phyloP scores from a whole-genome alignment of 2,113 vertebrate genomes.

The Apus apus region DNA sequence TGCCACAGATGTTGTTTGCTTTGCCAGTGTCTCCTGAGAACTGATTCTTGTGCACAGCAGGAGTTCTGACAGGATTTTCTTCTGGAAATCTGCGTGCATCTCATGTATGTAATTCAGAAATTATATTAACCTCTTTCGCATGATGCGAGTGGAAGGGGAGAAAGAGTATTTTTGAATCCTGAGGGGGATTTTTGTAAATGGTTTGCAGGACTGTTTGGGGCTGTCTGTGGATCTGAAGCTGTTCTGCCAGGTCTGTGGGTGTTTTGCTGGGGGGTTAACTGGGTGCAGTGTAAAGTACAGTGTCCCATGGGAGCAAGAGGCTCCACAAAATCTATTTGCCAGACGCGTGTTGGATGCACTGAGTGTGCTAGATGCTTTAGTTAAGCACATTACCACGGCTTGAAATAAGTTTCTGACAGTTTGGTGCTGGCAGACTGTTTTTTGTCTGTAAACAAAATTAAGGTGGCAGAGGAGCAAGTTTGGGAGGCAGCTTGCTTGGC shows the following conservation, averaged over 20 bases:
- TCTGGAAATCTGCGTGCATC: background rate
- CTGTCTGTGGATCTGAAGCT: background rate
- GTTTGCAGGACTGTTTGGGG: background rate
- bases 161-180: background rate
- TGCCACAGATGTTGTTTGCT: background rate
- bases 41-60: background rate
- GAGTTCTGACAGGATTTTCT: background rate
- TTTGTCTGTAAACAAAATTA: background rate
- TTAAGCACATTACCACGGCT: background rate
- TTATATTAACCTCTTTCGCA: rapidly evolving
- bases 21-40: background rate
- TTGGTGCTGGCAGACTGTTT: background rate
- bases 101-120: background rate
- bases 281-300: rapidly evolving
- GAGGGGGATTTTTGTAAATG: background rate
- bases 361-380: background rate
- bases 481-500: background rate
- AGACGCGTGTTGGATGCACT: background rate
- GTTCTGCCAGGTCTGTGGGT: background rate
- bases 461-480: background rate
- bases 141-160: background rate
- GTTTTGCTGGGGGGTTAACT: background rate
- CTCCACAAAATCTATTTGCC: background rate
- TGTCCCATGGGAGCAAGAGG: background rate
- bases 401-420: background rate